These are phyloP conservation scores for Drosophila sordidula DNA, from an alignment of 2,888 invertebrate species.

Conservation along the genomic window DNA sequence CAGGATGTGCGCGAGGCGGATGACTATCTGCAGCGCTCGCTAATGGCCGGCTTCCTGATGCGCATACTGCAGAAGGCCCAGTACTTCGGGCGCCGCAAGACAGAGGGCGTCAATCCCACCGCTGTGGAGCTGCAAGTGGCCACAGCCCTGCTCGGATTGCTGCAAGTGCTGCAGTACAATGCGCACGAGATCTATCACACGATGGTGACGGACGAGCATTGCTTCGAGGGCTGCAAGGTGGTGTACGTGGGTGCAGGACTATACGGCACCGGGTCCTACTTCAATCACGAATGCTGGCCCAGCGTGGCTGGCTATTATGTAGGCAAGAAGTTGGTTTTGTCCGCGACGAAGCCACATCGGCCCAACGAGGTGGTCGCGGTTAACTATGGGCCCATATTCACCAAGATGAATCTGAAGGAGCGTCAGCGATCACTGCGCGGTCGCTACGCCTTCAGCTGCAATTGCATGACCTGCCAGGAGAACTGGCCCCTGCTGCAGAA, in stretches of 20 bases:
- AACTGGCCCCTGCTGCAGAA: slow-evolving; percentile 91
- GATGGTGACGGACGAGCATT: slow-evolving; percentile 86
- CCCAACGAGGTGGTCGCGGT: slow-evolving; percentile 90
- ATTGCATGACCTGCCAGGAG: slow-evolving; percentile 90
- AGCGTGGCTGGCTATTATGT: slow-evolving; percentile 91
- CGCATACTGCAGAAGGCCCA: slow-evolving; percentile 89
- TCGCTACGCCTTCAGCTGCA: slow-evolving; percentile 92
- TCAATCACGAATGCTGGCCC: slow-evolving; percentile 94
- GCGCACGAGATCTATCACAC: slow-evolving; percentile 93
- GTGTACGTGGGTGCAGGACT: slow-evolving; percentile 87
- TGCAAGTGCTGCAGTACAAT: slow-evolving; percentile 93
- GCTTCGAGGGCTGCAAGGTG: slow-evolving; percentile 83
- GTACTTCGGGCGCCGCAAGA: slow-evolving; percentile 87
- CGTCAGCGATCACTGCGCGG: slow-evolving; percentile 89
- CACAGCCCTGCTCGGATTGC: slow-evolving; percentile 88
- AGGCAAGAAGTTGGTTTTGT: slow-evolving; percentile 90
- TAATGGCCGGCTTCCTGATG: slow-evolving; percentile 92
- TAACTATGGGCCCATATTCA: slow-evolving; percentile 93
- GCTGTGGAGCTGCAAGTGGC: slow-evolving; percentile 88
- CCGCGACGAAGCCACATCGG: slow-evolving; percentile 88
- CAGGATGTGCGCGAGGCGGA: slow-evolving; percentile 87
- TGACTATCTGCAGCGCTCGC: slow-evolving; percentile 90
- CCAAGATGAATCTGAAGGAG: slow-evolving; percentile 86
- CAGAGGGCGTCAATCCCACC: slow-evolving; percentile 85
- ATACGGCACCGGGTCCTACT: slow-evolving; percentile 91